phyloP scores from a whole-genome alignment of 2,888 invertebrate genomes.

The Monochamus alternatus region DNA sequence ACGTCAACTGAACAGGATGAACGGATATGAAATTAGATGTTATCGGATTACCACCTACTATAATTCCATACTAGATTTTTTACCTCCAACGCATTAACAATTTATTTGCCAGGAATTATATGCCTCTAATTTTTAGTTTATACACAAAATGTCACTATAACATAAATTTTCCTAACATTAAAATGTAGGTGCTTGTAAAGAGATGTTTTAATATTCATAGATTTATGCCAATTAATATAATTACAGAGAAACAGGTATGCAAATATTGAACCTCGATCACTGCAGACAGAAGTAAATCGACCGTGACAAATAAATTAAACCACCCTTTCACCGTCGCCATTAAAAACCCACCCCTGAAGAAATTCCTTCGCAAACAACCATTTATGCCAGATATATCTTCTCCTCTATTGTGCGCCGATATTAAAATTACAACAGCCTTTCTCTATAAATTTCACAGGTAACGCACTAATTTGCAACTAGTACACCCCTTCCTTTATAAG shows the following conservation, averaged over 20 bases:
- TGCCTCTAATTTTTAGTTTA: too few species aligned
- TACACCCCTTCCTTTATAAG: conserved; percentile 15
- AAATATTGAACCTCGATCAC: neutral
- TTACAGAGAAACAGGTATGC: neutral
- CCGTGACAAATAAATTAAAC: neutral
- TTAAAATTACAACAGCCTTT: conserved; percentile 4
- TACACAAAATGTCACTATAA: too few species aligned
- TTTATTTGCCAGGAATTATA: too few species aligned
- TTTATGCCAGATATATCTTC: neutral
- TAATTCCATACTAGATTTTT: too few species aligned
- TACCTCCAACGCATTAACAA: too few species aligned
- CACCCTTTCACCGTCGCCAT: neutral
- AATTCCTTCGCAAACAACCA: conserved; percentile 7
- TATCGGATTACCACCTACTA: conserved; percentile 4
- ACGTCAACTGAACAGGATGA: conserved; percentile 23
- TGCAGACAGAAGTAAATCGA: neutral
- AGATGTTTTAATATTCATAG: neutral
- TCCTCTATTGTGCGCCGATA: neutral
- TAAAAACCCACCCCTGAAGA: conserved; percentile 12
- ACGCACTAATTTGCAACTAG: conserved; percentile 5
- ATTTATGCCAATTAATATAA: neutral
- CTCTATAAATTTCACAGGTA: conserved; percentile 1
- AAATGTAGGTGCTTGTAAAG: too few species aligned
- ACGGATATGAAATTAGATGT: neutral
- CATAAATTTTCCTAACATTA: too few species aligned